Percentiles rank a stretch among this genome's conserved stretches.
Conservation (phyloP, 2,797 vertebrate genomes). For the Intellagama lesueurii region DNA sequence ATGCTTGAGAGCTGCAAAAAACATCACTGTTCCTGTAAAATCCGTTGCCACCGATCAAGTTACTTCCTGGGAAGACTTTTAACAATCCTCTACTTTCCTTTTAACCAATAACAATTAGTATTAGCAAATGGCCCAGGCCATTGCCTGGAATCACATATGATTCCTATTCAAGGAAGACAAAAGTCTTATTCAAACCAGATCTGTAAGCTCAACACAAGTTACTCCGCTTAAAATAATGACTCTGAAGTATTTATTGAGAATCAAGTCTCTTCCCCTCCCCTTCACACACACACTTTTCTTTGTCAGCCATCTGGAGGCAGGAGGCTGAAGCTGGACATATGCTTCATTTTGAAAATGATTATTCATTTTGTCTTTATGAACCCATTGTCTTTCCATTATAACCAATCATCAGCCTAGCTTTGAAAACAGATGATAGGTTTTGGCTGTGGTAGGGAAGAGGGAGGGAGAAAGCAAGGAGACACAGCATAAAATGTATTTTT, state of each 20-base stretch:
- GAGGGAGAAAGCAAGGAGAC: neutral
- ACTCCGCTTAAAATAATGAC: constrained; percentile 76
- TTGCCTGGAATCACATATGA: constrained; percentile 83
- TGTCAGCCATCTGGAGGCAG: constrained; percentile 75
- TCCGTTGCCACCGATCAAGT: constrained; percentile 80
- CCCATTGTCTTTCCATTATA: constrained; percentile 59
- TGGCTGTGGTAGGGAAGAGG: neutral
- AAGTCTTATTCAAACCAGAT: constrained; percentile 84
- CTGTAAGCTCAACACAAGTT: constrained; percentile 78
- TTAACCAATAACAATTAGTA: constrained; percentile 84
- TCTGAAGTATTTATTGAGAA: constrained; percentile 80
- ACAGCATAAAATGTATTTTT: constrained; percentile 61
- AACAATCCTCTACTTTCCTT: constrained; percentile 80
- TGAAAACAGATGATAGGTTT: constrained; percentile 58
- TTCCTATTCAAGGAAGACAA: constrained; percentile 82
- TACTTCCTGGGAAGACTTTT: constrained; percentile 82
- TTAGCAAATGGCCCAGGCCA: constrained; percentile 82
- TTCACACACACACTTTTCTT: constrained; percentile 42
- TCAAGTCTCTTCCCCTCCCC: constrained; percentile 65
- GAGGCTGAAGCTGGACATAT: constrained; percentile 59
- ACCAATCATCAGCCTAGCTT: constrained; percentile 64
- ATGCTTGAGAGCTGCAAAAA: constrained; percentile 80
- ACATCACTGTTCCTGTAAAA: constrained; percentile 81
- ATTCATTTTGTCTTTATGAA: constrained; percentile 67
- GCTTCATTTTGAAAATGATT: constrained; percentile 61